Evolutionary conservation across 2,797 vertebrate species (phyloP), one percentile per base, ranked within the genome.

Genomic region (Poeciliopsis paucimaculata): DNA sequence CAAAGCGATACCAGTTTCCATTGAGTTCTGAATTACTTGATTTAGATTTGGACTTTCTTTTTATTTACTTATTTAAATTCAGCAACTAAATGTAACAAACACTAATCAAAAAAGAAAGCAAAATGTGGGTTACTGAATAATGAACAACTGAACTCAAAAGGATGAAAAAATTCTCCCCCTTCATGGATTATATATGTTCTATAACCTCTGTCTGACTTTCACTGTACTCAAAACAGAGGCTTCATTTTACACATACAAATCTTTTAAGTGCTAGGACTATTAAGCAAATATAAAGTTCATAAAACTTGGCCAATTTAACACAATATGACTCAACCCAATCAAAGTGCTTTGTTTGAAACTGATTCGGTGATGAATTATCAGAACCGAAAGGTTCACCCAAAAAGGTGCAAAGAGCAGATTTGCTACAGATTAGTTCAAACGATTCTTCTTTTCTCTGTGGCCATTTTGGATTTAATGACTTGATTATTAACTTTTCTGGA

Each of bases 401-500:
- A 43, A 76, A 34, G 57, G 55, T 76, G 74, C 26, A 36, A 53
- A 53, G 72, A 26, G 72, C 72, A 73, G 26, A 57, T 57, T 57
- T 57, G 26, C 26, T 57, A 4, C n/a, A 57, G 53, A n/a, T 13
- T 12, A 11, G 26, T 57, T n/a, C 2, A 26, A 53, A 26, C 4
- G 0, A 0, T 57, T 72, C 31, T 66, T 66, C 39, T 77, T 53
- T 34, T 39, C 3, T 11, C 53, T 45, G 45, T 0, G 23, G 26
- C 18, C 34, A 43, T 41, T 31, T 70, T 49, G 16, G 34, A 41
- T 49, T 72, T 62, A 34, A 47, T 62, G 31, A 34, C 34, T 34
- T 55, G 7, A 71, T 80, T 31, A 80, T 60, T 15, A 39, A 39
- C 13, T 71, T 71, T 64, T 36, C 64, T 78, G 62, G 62, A 41